Conservation (phyloP, 2,797 vertebrate genomes). For the Myoxocephalus aenaeus region DNA sequence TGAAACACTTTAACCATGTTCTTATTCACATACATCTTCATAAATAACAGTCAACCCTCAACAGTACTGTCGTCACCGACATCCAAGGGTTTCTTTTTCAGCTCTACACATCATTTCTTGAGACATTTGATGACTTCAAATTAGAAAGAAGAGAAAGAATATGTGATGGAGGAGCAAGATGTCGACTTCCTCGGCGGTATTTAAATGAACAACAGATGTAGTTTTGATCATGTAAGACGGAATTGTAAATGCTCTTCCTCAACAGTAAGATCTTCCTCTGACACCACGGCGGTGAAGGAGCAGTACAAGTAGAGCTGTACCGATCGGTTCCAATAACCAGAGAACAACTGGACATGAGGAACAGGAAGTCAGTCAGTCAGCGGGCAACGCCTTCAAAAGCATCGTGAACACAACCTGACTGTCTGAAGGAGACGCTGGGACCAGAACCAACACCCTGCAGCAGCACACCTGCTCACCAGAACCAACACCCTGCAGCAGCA, state of each 20-base stretch:
- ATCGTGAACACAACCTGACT: too few species aligned
- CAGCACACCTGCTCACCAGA: too few species aligned
- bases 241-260: constrained; percentile 2
- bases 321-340: constrained; percentile 31
- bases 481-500: too few species aligned
- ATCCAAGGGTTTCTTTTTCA: not conserved
- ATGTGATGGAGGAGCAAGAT: constrained; percentile 7
- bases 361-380: constrained; percentile 12
- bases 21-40: constrained; percentile 43
- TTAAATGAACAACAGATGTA: constrained; percentile 14
- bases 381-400: constrained; percentile 14
- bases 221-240: constrained; percentile 25
- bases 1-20: constrained; percentile 14
- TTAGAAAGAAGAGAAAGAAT: not conserved
- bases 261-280: too few species aligned
- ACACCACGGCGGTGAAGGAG: constrained; percentile 34
- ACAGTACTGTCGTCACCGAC: constrained; percentile 32
- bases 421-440: too few species aligned
- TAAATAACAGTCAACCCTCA: constrained; percentile 55
- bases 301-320: constrained; percentile 26
- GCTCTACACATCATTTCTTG: not conserved
- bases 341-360: constrained; percentile 61
- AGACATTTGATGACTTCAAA: constrained; percentile 34
- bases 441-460: too few species aligned
- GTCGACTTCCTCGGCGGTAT: not conserved